Conservation (phyloP, 2,113 vertebrate genomes). For the Plectropomus leopardus region DNA sequence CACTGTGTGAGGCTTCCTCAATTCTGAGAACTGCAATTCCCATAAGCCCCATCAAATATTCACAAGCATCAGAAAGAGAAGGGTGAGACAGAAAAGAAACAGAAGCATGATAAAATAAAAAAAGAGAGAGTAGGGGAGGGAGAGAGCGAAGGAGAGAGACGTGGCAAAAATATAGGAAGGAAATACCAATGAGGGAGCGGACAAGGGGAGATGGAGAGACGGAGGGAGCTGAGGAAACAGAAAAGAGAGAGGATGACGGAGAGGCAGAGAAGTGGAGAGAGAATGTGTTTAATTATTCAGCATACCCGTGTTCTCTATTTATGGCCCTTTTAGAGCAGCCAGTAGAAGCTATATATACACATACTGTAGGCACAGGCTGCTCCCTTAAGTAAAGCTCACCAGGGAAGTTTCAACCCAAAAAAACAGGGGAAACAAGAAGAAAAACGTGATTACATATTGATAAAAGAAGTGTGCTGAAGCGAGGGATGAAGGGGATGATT, state of each 20-base stretch:
- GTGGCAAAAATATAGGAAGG: slow-evolving; percentile 50
- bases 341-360: slow-evolving; percentile 66
- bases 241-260: slow-evolving; percentile 28
- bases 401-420: slow-evolving; percentile 57
- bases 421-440: slow-evolving; percentile 24
- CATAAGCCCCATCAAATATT: slow-evolving; percentile 68
- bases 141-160: slow-evolving; percentile 23
- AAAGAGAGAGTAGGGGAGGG: neutral
- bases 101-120: slow-evolving; percentile 8
- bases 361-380: slow-evolving; percentile 48
- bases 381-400: slow-evolving; percentile 55
- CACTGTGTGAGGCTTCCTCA: slow-evolving; percentile 14
- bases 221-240: slow-evolving; percentile 31
- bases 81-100: neutral
- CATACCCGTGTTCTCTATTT: slow-evolving; percentile 83
- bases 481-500: slow-evolving; percentile 16
- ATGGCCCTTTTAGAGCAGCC: slow-evolving; percentile 78
- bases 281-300: slow-evolving; percentile 84
- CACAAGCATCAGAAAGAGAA: slow-evolving; percentile 28
- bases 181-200: slow-evolving; percentile 31
- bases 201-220: neutral
- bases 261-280: slow-evolving; percentile 56
- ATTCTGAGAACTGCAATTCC: slow-evolving; percentile 38
- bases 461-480: slow-evolving; percentile 30
- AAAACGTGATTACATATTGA: slow-evolving; percentile 65